phyloP scores from a whole-genome alignment of 2,888 invertebrate genomes.

The Dermolepida albohirtum region DNA sequence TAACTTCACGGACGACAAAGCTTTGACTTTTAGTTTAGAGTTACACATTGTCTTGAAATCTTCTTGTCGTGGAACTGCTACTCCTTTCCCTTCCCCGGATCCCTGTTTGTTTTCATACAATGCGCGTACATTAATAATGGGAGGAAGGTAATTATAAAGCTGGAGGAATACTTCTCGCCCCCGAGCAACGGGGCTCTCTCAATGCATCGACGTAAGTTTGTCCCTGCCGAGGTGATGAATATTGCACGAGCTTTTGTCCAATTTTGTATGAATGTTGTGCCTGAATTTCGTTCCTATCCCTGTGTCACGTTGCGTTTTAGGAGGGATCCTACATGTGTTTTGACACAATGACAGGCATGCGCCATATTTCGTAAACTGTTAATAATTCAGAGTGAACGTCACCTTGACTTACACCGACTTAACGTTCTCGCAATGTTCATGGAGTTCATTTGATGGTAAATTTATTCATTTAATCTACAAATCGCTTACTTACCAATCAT shows the following conservation, averaged over 20 bases:
- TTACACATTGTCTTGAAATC: conserved; percentile 12
- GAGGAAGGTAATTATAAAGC: conserved; percentile 26
- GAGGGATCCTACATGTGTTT: too few relatives aligned
- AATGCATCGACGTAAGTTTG: conserved; percentile 5
- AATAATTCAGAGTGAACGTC: too few relatives aligned
- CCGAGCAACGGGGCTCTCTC: neutral
- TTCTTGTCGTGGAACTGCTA: conserved; percentile 9
- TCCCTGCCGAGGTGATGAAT: conserved; percentile 25
- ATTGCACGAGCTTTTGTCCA: conserved; percentile 28
- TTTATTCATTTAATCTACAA: too few relatives aligned
- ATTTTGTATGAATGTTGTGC: conserved; percentile 21
- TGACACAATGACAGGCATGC: too few relatives aligned
- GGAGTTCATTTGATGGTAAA: too few relatives aligned
- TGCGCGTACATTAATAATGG: conserved; percentile 28
- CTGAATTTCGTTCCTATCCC: neutral
- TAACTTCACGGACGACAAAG: conserved; percentile 22
- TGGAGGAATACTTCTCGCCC: conserved; percentile 2
- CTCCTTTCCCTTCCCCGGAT: conserved; percentile 1
- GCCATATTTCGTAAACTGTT: too few relatives aligned
- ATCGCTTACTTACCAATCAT: too few relatives aligned
- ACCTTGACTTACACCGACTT: too few relatives aligned
- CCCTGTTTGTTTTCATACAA: conserved; percentile 24
- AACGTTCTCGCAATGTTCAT: too few relatives aligned
- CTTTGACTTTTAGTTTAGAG: conserved; percentile 15
- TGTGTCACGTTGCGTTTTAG: too few relatives aligned